Evolutionary conservation across 2,888 invertebrate genomes (phyloP).

Genomic region (Platyscelio sp.): DNA sequence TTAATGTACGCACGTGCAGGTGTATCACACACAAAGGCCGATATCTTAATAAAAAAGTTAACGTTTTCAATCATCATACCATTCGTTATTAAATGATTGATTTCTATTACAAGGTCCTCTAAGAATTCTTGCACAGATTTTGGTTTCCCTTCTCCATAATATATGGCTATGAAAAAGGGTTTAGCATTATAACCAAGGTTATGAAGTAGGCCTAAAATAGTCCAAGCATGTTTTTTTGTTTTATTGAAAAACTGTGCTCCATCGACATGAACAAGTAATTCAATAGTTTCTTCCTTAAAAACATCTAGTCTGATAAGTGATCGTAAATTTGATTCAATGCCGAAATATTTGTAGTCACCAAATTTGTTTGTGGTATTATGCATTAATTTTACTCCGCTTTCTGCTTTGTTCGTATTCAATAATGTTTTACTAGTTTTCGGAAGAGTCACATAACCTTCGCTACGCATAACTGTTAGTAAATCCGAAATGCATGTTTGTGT

Average conservation of each 20-base stretch:
- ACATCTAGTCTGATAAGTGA: too few relatives aligned
- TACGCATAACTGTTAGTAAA: constrained; percentile 9
- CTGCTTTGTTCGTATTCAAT: constrained; percentile 20
- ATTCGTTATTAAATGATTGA: constrained; percentile 24
- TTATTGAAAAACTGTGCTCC: too few relatives aligned
- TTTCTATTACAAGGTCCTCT: constrained; percentile 16
- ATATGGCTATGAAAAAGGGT: constrained; percentile 42
- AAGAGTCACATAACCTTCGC: background rate
- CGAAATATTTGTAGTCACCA: too few relatives aligned
- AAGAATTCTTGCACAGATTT: constrained; percentile 28
- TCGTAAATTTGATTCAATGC: too few relatives aligned
- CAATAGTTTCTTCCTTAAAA: background rate
- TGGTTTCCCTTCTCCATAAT: constrained; percentile 39
- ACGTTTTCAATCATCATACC: background rate
- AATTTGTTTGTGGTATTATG: too few relatives aligned
- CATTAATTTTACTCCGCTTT: too few relatives aligned
- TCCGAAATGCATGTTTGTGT: background rate
- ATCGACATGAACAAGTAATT: constrained; percentile 20
- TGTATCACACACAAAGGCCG: constrained; percentile 34
- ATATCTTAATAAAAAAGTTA: constrained; percentile 16
- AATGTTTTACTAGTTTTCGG: constrained; percentile 12
- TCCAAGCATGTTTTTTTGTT: too few relatives aligned
- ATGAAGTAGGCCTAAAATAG: constrained; percentile 33
- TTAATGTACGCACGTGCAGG: constrained; percentile 40
- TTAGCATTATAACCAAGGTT: constrained; percentile 6